Base-by-base conservation (phyloP, 2,797 vertebrate species). In the Carcharodon carcharias region DNA sequence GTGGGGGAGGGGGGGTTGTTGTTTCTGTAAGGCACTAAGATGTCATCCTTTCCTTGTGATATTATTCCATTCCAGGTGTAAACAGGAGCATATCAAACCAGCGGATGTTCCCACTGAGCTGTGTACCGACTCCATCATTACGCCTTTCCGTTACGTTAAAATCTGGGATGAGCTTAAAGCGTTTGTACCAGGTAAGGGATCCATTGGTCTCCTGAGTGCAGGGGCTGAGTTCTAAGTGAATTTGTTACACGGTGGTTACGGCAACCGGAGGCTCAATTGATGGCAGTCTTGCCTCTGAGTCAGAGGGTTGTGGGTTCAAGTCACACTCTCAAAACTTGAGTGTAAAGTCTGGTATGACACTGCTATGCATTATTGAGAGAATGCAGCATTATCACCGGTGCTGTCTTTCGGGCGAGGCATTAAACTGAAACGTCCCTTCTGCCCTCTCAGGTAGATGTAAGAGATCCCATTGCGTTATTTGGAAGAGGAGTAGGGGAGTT, bases 101-200 rank as follows among this genome's bases (percentile, higher is more conserved):
- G 50, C 14, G 1, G 65, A 69, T 2, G 23, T 28, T 35, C 28
- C 67, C 67, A 56, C 67, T 35, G 94, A 56, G 8, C 67, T 95
- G 40, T 4, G 45, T 23, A 35, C 67, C 9, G 67, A 95, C 94
- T 73, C 94, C 5, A 73, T 95, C 67, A 31, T 95, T 67, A 71
- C 65, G 5, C 94, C 94, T 95, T 95, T 95, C 67, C 94, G 45
- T 12, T 95, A 50, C 6, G 8, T 95, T 50, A 35, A 73, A 16
- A 73, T 95, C 67, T 95, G 94, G 94, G 67, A 95, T 18, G 26
- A 69, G 45, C 23, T 95, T 54, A 69, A 73, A 31, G 65, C 67
- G 4, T 69, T 95, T 31, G 67, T 95, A 50, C 94, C 94, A 71
- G 94, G 94, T 95, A 92, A 2, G 61, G 65, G 58, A n/a, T 92